Percentiles rank a stretch among this genome's conserved stretches.
Evolutionary conservation across 2,113 vertebrate genomes (phyloP).

Genomic region (Pomatostomus ruficeps): DNA sequence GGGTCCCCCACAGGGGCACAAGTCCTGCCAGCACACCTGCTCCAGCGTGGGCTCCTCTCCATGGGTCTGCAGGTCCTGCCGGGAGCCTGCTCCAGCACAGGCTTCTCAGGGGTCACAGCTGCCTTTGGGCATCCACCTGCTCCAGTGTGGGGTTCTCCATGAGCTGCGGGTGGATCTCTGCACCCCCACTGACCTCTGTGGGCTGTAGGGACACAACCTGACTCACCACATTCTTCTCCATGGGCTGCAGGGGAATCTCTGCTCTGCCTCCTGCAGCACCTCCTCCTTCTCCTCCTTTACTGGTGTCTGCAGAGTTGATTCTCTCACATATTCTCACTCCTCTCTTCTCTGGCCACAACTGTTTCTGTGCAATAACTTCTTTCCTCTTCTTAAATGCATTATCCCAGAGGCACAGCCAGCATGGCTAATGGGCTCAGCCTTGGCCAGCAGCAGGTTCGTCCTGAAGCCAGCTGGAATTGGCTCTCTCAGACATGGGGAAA

Average conservation of each 20-base stretch:
- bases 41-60: background rate
- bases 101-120: background rate
- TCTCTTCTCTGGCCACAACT: background rate
- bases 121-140: background rate
- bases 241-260: background rate
- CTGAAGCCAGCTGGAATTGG: background rate
- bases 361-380: background rate
- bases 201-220: background rate
- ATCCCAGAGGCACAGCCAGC: background rate
- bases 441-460: background rate
- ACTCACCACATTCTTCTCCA: background rate
- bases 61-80: background rate
- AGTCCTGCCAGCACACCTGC: background rate
- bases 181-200: background rate
- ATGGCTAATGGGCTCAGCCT: background rate
- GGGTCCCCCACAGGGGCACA: background rate
- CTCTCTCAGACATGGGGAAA: rapidly evolving
- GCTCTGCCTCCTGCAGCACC: background rate
- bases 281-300: background rate
- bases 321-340: background rate
- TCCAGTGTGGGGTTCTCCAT: background rate
- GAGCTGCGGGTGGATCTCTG: background rate
- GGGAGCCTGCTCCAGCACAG: background rate
- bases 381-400: background rate
- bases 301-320: background rate